These are phyloP conservation scores for Enteromius radiatus DNA, from an alignment of 2,797 vertebrate genomes.

Conservation along the genomic window DNA sequence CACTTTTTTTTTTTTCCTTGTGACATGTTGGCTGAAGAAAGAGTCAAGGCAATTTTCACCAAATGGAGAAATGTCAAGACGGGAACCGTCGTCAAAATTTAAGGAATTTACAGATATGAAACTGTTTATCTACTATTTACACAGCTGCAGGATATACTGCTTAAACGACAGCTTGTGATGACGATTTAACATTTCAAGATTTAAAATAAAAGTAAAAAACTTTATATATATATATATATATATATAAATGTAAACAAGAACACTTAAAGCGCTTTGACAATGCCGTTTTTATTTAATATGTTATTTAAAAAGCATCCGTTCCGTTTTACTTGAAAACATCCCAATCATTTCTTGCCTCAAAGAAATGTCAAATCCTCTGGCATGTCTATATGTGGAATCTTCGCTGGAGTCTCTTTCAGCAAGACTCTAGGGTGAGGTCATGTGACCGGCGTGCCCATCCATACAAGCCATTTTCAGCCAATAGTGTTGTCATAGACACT, in stretches of 20 bases:
- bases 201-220: background rate
- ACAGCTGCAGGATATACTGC: constrained; percentile 27
- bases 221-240: too few species aligned
- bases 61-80: constrained; percentile 99
- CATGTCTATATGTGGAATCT: constrained; percentile 61
- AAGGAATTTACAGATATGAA: constrained; percentile 45
- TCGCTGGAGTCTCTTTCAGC: constrained; percentile 64
- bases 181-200: background rate
- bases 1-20: constrained; percentile 81
- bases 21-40: constrained; percentile 98
- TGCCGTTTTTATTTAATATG: too few species aligned
- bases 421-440: constrained; percentile 72
- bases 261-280: background rate
- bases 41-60: constrained; percentile 95
- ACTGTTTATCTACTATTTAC: constrained; percentile 44
- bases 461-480: constrained; percentile 76
- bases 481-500: constrained; percentile 73
- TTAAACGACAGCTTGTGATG: constrained; percentile 39
- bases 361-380: constrained; percentile 58
- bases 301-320: background rate
- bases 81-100: constrained; percentile 86
- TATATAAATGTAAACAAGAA: background rate
- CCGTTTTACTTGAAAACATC: constrained; percentile 48
- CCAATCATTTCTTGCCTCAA: constrained; percentile 41
- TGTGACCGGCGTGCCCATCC: constrained; percentile 71